Evolutionary conservation across 2,888 invertebrate genomes (phyloP).

Genomic region (Lydus trimaculatus): DNA sequence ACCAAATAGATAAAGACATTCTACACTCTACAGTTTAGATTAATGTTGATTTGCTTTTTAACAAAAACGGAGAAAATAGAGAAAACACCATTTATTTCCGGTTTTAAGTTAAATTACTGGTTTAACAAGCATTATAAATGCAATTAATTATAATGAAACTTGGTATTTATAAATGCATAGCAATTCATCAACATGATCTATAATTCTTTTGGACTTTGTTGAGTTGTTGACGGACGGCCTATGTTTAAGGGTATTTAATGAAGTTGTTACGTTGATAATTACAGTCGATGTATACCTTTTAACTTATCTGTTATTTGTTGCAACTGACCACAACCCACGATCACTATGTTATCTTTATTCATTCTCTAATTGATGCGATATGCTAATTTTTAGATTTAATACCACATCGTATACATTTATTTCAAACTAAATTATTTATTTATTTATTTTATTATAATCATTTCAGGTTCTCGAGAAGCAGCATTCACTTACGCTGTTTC

Average conservation of each 20-base stretch:
- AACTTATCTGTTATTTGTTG: conserved; percentile 37
- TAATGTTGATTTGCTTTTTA: background rate
- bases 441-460: background rate
- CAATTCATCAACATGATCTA: background rate
- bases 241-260: conserved; percentile 35
- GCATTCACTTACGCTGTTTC: conserved; percentile 94
- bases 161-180: background rate
- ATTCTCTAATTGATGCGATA: conserved; percentile 38
- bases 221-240: background rate
- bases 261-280: conserved; percentile 41
- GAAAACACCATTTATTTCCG: background rate
- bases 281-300: conserved; percentile 35
- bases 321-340: conserved; percentile 37
- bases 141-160: background rate
- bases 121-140: background rate
- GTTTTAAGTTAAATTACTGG: background rate
- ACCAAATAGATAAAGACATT: background rate
- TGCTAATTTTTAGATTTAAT: conserved; percentile 39
- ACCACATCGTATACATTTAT: conserved; percentile 20
- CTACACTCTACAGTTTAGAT: background rate
- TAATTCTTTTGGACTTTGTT: background rate
- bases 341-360: conserved; percentile 30
- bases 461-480: conserved; percentile 87
- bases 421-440: background rate
- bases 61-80: background rate